Evolutionary conservation across 2,113 vertebrate genomes (phyloP), one percentile per base, ranked within the genome.

Genomic region (Misgurnus mizolepis): DNA sequence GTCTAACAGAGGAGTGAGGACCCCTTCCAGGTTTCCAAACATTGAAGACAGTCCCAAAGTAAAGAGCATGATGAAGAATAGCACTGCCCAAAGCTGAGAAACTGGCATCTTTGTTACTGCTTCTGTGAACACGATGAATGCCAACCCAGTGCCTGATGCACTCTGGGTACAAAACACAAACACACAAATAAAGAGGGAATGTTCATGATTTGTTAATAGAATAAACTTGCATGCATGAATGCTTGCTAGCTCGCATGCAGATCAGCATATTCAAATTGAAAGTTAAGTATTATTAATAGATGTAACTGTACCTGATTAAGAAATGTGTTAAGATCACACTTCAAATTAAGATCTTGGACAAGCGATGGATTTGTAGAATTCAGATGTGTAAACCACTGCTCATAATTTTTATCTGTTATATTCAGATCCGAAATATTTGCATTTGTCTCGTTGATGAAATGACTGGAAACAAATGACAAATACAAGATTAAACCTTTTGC

Each of bases 51-150:
- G 91, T 6, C 96, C 96, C 89, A 98, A 88, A 80, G 88, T 91
- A 88, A 97, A 95, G 22, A 98, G 86, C 96, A 98, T 98, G 56
- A 93, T 0, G 15, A 98, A 98, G 87, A 98, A 98, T 15, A 98
- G 88, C 60, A 96, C 81, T 0, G 96, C 93, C 97, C 97, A 98
- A 2, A 88, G 86, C 12, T 96, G 94, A 0, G 96, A 93, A 0
- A 91, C 96, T 0, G 96, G 96, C 95, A 98, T 96, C 80, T 90
- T 90, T 7, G 92, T 87, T 70, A 96, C 88, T 0, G 94, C 95
- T 88, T 99, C 96, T 0, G 96, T 94, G 89, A 99, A 97, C 71
- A 93, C 80, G 0, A 98, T 94, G 83, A 98, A 98, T 62, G 95
- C 96, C 91, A 98, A 87, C 9, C 97, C 97, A 0, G 95, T 94